Conservation (phyloP, 2,888 invertebrate species). For the Ophion obscuratus region DNA sequence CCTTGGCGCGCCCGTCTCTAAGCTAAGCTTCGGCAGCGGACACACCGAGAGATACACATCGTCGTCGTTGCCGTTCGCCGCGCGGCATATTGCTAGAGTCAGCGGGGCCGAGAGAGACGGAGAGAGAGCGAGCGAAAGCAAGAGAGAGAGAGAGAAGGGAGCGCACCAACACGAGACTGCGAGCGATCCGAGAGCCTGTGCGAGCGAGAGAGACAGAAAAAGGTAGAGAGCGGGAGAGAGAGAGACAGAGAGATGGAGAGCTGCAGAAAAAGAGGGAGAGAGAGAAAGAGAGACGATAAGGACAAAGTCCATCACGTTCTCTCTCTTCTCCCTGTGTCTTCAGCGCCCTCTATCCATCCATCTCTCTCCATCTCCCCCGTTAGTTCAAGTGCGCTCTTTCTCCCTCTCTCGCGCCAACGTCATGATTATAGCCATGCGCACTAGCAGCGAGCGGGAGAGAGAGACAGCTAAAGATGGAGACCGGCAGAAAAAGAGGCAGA, state of each 20-base stretch:
- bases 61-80: constrained; percentile 22
- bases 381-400: too few relatives aligned
- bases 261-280: constrained; percentile 1
- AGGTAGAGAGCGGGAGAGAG: background rate
- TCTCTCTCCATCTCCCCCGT: background rate
- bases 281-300: constrained; percentile 23
- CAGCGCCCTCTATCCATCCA: background rate
- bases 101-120: constrained; percentile 28
- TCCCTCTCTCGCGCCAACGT: too few relatives aligned
- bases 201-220: background rate
- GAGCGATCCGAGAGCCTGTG: background rate
- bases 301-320: constrained; percentile 44
- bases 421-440: constrained; percentile 33
- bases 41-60: constrained; percentile 49
- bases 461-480: background rate
- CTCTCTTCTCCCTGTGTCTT: constrained; percentile 1
- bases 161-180: constrained; percentile 2
- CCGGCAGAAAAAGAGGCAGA: background rate
- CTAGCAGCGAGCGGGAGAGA: constrained; percentile 1
- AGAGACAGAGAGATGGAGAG: background rate
- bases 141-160: constrained; percentile 35
- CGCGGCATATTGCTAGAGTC: background rate
- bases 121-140: constrained; percentile 25
- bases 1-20: constrained; percentile 44
- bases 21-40: constrained; percentile 37